phyloP scores from a whole-genome alignment of 2,797 vertebrate species.

The Anolis apletophallus region DNA sequence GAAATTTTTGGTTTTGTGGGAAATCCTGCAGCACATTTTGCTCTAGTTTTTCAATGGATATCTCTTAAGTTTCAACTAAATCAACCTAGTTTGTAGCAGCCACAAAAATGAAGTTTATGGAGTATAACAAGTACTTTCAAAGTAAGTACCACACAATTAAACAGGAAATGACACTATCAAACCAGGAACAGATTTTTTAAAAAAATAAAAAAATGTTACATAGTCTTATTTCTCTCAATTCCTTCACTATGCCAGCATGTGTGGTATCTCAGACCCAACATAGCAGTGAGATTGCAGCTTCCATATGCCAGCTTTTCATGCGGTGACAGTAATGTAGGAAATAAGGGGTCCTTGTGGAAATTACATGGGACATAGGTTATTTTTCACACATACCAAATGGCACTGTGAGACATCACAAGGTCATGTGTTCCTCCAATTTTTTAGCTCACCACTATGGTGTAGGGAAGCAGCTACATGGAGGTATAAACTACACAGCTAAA shows the following conservation, averaged over 20 bases:
- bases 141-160: too few species aligned
- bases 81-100: too few species aligned
- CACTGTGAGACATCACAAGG: background rate
- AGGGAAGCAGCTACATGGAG: background rate
- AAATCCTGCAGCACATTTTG: too few species aligned
- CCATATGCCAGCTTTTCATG: background rate
- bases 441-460: background rate
- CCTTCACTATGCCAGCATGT: background rate
- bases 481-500: background rate
- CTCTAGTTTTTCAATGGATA: too few species aligned
- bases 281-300: background rate
- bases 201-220: too few species aligned
- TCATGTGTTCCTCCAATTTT: background rate
- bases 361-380: background rate
- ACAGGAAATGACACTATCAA: too few species aligned
- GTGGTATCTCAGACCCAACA: background rate
- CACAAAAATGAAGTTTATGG: too few species aligned
- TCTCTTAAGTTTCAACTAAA: too few species aligned
- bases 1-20: too few species aligned
- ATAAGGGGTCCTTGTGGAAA: background rate
- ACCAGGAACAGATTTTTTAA: too few species aligned
- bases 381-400: background rate
- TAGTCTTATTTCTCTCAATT: background rate
- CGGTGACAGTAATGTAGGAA: background rate
- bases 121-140: too few species aligned